Evolutionary conservation across 2,888 invertebrate genomes (phyloP), one percentile per base, ranked within the genome.

Genomic region (Trilocha varians): DNA sequence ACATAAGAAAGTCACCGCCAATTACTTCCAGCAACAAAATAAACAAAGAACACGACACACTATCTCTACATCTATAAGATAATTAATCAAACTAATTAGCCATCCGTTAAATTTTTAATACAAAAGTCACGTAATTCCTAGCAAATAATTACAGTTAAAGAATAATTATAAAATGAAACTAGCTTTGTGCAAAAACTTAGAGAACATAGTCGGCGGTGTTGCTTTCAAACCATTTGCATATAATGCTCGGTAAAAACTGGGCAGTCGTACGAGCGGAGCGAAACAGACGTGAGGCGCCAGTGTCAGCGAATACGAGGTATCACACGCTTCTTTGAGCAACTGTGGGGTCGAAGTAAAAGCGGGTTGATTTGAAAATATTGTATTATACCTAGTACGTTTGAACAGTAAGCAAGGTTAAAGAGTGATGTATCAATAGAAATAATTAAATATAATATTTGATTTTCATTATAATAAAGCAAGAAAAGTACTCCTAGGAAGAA

Each of bases 191-290:
- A 67, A 69, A 68, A 69, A 69, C 45, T 44, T 49, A 55, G 63
- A 55, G 56, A 59, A 59, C 62, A 48, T 48, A 50, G 52, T 42
- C 46, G 47, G 53, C 62, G 70, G 69, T 73, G 72, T 75, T 72
- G 59, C 74, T 74, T 69, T 70, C 73, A 67, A 51, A 42, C 45
- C 52, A 73, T 74, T 68, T 71, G 70, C 76, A 73, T 76, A 69
- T 67, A 69, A 65, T 72, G 66, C 57, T 39, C 39, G 34, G 46
- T 53, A 70, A 68, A 70, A 70, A 67, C 60, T 45, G 32, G 38
- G 35, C 39, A 15, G 42, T 47, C 50, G 40, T 55, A 48, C 48
- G 48, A 45, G 40, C 44, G 46, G 36, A 36, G 34, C 38, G 43
- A 59, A 50, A 47, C 50, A 46, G 16, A 36, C 38, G 53, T 42